Base-by-base conservation (phyloP, 2,888 invertebrate species). In the Megaustenia siamemsis region DNA sequence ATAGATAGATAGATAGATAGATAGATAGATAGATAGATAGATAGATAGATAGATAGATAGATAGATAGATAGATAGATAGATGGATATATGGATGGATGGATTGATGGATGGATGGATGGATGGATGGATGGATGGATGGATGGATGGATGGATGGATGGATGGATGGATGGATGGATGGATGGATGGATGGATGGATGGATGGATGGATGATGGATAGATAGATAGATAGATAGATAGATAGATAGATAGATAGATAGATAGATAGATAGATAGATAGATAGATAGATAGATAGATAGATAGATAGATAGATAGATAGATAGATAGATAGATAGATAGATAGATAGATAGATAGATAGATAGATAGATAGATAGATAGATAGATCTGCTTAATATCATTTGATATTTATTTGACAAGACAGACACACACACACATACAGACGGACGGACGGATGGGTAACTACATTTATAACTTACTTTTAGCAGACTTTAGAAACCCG, bases 311-410 rank as follows among this genome's bases (percentile, higher is more conserved):
- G 66, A 66, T 18, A 66, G 10, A 28, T 18, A 66, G 32, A 35
- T 32, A 66, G 28, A 66, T 66, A 66, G 66, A 66, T 35, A 66
- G 10, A 28, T 18, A 66, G 32, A 35, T 32, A 66, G 28, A 66
- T 66, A 66, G 66, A 66, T 32, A 66, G 32, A 66, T 66, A 66
- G 32, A 28, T 32, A 66, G 66, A 66, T 32, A 66, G 28, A 32
- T 66, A 66, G 66, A 32, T 66, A 63, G 63, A 63, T 63, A 63
- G 63, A 63, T 63, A 63, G 63, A 63, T 63, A 63, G 63, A 63
- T 63, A 63, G 63, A 63, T 63, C n/a, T n/a, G n/a, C n/a, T n/a
- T n/a, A n/a, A n/a, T n/a, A n/a, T n/a, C 8, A 24, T 15, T 63
- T 15, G 63, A 63, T 63, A 63, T 8, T 15, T 63, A 63, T 8